phyloP scores from a whole-genome alignment of 1,140 invertebrate species.

The Drosophila prosaltans region DNA sequence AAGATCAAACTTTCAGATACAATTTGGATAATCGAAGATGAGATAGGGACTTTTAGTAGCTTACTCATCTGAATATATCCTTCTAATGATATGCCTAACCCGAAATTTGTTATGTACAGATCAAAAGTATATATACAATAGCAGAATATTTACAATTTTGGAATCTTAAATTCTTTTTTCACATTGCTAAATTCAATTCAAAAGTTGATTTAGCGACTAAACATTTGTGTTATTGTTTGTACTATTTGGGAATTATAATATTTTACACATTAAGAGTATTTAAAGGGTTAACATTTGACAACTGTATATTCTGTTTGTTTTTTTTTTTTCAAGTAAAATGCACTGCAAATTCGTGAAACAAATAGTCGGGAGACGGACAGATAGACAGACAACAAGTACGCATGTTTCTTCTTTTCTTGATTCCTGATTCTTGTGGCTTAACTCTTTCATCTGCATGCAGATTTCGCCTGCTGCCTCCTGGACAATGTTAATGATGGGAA shows the following conservation, averaged over 20 bases:
- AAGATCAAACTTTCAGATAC: too few relatives aligned
- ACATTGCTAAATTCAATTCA: too few relatives aligned
- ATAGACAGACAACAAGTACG: constrained; percentile 51
- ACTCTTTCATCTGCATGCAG: constrained; percentile 62
- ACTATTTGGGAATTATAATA: not conserved
- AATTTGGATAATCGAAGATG: too few relatives aligned
- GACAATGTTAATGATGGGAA: constrained; percentile 77
- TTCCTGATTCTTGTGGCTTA: constrained; percentile 51
- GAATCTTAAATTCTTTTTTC: too few relatives aligned
- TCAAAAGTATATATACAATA: too few relatives aligned
- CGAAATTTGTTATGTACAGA: too few relatives aligned
- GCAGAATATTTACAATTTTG: too few relatives aligned
- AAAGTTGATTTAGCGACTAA: too few relatives aligned
- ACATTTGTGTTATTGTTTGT: not conserved
- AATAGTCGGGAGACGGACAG: constrained; percentile 63
- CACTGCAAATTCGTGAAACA: constrained; percentile 76
- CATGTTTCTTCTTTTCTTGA: constrained; percentile 61
- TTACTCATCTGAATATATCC: too few relatives aligned
- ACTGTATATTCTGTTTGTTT: constrained; percentile 41
- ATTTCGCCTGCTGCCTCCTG: constrained; percentile 48
- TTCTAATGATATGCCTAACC: too few relatives aligned
- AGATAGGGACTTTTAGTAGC: too few relatives aligned
- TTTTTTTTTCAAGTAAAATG: constrained; percentile 52
- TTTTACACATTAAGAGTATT: constrained; percentile 12
- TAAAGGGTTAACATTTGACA: not conserved